Evolutionary conservation across 2,113 vertebrate species (phyloP).

Genomic region (Muscicapa adusta): DNA sequence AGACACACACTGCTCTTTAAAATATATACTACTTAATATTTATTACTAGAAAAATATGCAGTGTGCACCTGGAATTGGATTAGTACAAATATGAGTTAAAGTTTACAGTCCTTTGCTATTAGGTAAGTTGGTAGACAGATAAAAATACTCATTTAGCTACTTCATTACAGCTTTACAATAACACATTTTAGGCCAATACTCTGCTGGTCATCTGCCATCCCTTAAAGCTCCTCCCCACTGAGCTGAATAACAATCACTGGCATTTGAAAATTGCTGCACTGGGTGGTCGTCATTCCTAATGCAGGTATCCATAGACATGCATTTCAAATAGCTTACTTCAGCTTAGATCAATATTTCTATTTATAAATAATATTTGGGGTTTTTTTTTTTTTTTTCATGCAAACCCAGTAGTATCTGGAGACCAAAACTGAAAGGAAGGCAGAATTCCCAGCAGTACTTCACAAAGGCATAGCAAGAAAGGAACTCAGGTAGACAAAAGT

Average conservation of each 20-base stretch:
- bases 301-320: not conserved
- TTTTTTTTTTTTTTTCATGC: not conserved
- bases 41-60: slow-evolving; percentile 37
- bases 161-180: not conserved
- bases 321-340: not conserved
- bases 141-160: not conserved
- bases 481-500: not conserved
- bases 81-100: slow-evolving; percentile 17
- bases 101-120: not conserved
- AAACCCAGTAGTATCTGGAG: not conserved
- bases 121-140: not conserved
- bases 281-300: not conserved
- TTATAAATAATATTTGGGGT: not conserved
- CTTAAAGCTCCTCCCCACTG: not conserved
- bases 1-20: slow-evolving; percentile 9
- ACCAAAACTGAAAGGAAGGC: not conserved
- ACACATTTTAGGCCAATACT: not conserved
- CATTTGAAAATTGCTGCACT: not conserved
- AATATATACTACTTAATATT: slow-evolving; percentile 23
- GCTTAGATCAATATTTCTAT: not conserved
- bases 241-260: not conserved
- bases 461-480: not conserved
- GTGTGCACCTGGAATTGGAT: slow-evolving; percentile 51
- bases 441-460: not conserved
- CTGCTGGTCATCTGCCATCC: not conserved